Conservation (phyloP, 2,113 vertebrate genomes). For the Rynchops niger region DNA sequence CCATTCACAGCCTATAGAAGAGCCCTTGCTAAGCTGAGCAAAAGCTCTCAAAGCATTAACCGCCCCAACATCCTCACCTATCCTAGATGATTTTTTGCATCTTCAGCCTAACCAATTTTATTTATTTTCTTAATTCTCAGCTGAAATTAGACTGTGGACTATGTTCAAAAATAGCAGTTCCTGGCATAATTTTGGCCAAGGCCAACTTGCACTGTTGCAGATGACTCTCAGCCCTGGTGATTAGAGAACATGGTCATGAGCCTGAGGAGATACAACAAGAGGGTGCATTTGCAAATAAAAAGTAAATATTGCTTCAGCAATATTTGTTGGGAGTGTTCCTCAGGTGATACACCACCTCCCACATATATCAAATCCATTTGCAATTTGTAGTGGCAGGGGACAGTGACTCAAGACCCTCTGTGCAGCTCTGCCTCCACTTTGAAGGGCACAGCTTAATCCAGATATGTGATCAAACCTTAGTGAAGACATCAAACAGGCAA, state of each 20-base stretch:
- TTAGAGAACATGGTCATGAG: not conserved
- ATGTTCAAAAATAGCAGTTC: not conserved
- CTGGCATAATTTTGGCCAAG: not conserved
- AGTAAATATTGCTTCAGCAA: not conserved
- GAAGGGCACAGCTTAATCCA: not conserved
- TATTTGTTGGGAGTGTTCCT: not conserved
- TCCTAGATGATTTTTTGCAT: not conserved
- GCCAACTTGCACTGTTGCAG: not conserved
- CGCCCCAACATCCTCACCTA: not conserved
- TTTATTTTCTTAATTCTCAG: not conserved
- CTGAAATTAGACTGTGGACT: not conserved
- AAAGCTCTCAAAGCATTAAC: not conserved
- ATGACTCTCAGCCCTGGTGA: not conserved
- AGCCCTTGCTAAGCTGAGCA: not conserved
- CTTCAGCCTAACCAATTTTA: not conserved
- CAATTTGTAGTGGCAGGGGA: not conserved
- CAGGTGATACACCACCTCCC: not conserved
- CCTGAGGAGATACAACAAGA: not conserved
- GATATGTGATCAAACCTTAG: not conserved
- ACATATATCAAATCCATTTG: not conserved
- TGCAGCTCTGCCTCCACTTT: not conserved
- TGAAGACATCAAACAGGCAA: not conserved
- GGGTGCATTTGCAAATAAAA: not conserved
- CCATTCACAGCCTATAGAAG: not conserved
- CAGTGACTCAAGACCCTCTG: not conserved